These are phyloP conservation scores for Takifugu rubripes DNA, from an alignment of 2,797 vertebrate genomes.

Conservation along the genomic window DNA sequence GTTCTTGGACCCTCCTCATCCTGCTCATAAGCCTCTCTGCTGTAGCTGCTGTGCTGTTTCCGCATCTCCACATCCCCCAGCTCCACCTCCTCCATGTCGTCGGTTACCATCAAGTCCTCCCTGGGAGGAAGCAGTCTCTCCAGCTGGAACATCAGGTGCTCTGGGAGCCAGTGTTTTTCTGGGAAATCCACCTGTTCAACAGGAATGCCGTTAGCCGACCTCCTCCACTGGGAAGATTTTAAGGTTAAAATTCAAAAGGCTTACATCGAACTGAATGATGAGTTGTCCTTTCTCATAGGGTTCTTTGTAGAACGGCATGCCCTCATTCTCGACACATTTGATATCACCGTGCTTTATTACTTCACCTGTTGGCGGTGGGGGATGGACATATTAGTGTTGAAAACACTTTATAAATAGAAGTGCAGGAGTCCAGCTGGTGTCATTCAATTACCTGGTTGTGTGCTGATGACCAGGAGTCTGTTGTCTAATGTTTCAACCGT, in stretches of 20 bases:
- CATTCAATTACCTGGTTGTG: conserved; percentile 78
- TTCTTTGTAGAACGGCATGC: conserved; percentile 88
- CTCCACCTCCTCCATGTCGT: conserved; percentile 93
- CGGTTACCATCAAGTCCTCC: conserved; percentile 83
- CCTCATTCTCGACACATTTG: conserved; percentile 84
- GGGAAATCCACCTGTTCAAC: conserved; percentile 87
- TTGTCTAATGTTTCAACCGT: conserved; percentile 85
- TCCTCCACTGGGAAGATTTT: background rate
- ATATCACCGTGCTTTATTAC: conserved; percentile 85
- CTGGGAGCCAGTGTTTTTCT: conserved; percentile 86
- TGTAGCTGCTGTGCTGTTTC: conserved; percentile 73
- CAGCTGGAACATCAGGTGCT: conserved; percentile 82
- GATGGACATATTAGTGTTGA: background rate
- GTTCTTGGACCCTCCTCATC: conserved; percentile 79
- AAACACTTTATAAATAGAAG: background rate
- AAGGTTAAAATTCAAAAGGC: conserved; percentile 12
- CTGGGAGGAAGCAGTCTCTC: conserved; percentile 86
- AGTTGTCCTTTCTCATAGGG: conserved; percentile 88
- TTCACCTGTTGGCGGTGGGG: conserved; percentile 75
- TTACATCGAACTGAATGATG: conserved; percentile 87
- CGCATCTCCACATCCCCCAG: conserved; percentile 80
- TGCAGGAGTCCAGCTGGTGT: background rate
- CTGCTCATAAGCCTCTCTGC: conserved; percentile 84
- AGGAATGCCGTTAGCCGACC: background rate
- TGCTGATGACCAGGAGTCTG: conserved; percentile 80